Evolutionary conservation across 2,113 vertebrate species (phyloP), one percentile per base, ranked within the genome.

Genomic region (Anguilla rostrata): DNA sequence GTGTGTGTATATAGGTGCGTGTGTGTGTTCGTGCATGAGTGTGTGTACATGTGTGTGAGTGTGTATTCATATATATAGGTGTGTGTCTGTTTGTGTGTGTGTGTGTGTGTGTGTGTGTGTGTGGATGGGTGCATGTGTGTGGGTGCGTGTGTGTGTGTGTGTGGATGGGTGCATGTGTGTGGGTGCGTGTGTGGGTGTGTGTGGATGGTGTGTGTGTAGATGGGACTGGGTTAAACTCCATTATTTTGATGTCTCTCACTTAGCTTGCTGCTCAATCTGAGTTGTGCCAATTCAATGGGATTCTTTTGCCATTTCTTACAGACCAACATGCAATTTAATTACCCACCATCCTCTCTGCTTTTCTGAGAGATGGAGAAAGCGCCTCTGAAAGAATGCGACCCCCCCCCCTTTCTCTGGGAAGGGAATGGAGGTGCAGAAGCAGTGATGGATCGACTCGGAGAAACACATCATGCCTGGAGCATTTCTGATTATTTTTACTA

Each of bases 361-460:
- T 89, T 86, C 79, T 90, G 91, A 91, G 90, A 92, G 90, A 39
- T 14, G 56, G 18, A 87, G 81, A 39, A 75, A 66, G 43, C 26
- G 43, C 39, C 71, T 86, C 84, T 7, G 39, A 63, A 26, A 87
- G 26, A 88, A 87, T 56, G 66, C 29, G 63, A 81, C 89, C 88
- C 87, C 83, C 26, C 92, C 91, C 87, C 93, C 94, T 92, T 92
- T 91, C 93, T 94, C 93, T 94, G 90, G 92, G 94, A 95, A 95
- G 94, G 92, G 93, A 95, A 92, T 80, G 90, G 93, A 91, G 91
- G 93, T 94, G 94, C 91, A 89, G 95, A 95, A 94, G 94, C 94
- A 94, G 94, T 95, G 95, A 95, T 95, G 95, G 94, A 95, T 95
- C 93, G 94, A 95, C 92, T 95, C 94, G 94, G 95, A 95, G 95